These are phyloP conservation scores for Heptranchias perlo DNA, from an alignment of 2,113 vertebrate genomes.

Conservation along the genomic window DNA sequence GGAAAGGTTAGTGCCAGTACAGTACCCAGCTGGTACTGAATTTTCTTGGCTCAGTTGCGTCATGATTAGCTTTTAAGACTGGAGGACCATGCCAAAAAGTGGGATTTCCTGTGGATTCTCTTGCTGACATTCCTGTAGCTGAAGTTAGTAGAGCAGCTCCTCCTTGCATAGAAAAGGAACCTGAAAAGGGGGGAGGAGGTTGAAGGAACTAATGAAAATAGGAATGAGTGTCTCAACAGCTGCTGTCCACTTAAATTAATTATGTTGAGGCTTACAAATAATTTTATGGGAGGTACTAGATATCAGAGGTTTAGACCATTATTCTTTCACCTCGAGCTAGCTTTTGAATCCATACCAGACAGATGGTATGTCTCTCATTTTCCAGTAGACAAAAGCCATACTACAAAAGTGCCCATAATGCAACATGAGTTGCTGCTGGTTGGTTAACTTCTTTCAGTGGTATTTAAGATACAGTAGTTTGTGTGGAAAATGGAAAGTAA, in stretches of 20 bases:
- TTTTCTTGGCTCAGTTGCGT: not conserved
- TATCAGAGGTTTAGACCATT: not conserved
- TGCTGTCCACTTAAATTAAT: not conserved
- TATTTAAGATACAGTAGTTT: not conserved
- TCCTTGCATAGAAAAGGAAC: not conserved
- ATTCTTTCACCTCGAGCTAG: not conserved
- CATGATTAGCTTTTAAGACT: not conserved
- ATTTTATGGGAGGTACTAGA: not conserved
- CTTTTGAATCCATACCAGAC: not conserved
- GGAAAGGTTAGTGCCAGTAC: not conserved
- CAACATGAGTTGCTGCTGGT: not conserved
- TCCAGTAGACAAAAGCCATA: not conserved
- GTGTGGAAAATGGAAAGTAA: not conserved
- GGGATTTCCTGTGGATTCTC: not conserved
- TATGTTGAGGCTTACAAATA: not conserved
- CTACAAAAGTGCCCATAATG: not conserved
- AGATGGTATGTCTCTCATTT: not conserved
- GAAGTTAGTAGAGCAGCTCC: not conserved
- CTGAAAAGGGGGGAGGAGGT: not conserved
- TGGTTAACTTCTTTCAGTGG: not conserved
- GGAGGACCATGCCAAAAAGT: not conserved
- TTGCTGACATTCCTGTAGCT: slow-evolving; percentile 1
- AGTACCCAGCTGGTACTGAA: not conserved
- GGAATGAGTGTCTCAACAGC: not conserved
- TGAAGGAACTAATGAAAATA: not conserved